Conservation (phyloP, 2,888 invertebrate species). For the Leptinotarsa haldemani region DNA sequence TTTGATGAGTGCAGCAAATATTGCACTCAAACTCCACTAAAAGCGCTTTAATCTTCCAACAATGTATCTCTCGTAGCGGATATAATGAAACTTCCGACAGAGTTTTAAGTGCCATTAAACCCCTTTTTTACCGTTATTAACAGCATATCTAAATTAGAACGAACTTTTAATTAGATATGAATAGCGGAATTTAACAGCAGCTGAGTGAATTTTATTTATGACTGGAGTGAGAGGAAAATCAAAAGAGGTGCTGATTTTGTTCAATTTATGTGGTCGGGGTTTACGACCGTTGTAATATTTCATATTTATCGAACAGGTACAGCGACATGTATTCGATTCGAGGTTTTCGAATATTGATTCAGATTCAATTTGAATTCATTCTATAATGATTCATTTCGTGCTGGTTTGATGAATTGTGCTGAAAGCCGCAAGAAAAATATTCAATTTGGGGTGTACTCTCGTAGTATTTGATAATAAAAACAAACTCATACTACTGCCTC, state of each 20-base stretch:
- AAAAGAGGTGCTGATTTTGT: slow-evolving; percentile 19
- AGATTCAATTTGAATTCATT: not conserved
- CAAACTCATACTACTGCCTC: no score
- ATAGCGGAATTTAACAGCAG: slow-evolving; percentile 25
- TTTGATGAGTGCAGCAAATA: not conserved
- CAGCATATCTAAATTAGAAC: slow-evolving; percentile 34
- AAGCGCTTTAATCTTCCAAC: slow-evolving; percentile 17
- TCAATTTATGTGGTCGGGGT: not conserved
- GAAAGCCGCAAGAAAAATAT: no score
- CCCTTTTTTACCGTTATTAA: slow-evolving; percentile 20
- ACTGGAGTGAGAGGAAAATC: slow-evolving; percentile 10
- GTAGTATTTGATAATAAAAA: no score
- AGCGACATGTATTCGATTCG: not conserved
- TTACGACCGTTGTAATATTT: not conserved
- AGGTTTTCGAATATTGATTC: not conserved
- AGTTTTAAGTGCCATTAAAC: slow-evolving; percentile 25
- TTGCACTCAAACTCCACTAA: slow-evolving; percentile 1
- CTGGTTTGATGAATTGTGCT: no score
- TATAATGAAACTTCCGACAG: slow-evolving; percentile 14
- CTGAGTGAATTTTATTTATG: slow-evolving; percentile 31
- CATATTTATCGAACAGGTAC: not conserved
- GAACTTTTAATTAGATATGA: slow-evolving; percentile 39
- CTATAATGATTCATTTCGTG: not conserved
- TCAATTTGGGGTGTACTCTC: no score
- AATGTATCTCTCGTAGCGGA: slow-evolving; percentile 11